Conservation (phyloP, 2,797 vertebrate species). For the Prionace glauca region DNA sequence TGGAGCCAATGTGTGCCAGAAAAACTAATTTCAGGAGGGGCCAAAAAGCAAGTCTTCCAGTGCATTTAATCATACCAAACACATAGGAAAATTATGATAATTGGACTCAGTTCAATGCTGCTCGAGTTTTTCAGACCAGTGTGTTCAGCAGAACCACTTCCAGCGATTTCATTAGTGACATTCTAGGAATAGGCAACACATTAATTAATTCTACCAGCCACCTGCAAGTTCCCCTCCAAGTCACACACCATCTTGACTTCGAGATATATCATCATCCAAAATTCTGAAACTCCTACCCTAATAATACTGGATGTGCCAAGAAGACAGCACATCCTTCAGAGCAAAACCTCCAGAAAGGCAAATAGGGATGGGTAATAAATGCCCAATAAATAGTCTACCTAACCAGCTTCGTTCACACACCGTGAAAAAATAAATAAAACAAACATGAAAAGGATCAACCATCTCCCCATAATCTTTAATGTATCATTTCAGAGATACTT, state of each 20-base stretch:
- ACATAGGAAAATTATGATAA: not conserved
- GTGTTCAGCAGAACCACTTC: not conserved
- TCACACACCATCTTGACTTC: too few species aligned
- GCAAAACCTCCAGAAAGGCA: too few species aligned
- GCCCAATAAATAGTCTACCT: too few species aligned
- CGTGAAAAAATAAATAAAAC: too few species aligned
- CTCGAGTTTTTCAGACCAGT: not conserved
- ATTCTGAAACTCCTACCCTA: too few species aligned
- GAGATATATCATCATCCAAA: too few species aligned
- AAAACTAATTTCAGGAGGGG: not conserved
- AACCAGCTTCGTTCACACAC: too few species aligned
- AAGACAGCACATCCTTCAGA: too few species aligned
- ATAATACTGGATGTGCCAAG: too few species aligned
- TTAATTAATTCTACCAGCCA: not conserved
- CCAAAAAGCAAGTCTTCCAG: not conserved
- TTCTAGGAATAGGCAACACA: not conserved
- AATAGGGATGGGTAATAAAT: too few species aligned
- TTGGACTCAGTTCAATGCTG: not conserved
- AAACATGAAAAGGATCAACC: not conserved
- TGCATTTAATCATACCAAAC: not conserved
- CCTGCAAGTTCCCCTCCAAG: too few species aligned
- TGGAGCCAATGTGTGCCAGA: not conserved
- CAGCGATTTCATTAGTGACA: not conserved
- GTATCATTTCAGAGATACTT: not conserved
- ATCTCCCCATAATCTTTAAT: not conserved